Base-by-base conservation (phyloP, 2,888 invertebrate species). In the Euproctis similis region DNA sequence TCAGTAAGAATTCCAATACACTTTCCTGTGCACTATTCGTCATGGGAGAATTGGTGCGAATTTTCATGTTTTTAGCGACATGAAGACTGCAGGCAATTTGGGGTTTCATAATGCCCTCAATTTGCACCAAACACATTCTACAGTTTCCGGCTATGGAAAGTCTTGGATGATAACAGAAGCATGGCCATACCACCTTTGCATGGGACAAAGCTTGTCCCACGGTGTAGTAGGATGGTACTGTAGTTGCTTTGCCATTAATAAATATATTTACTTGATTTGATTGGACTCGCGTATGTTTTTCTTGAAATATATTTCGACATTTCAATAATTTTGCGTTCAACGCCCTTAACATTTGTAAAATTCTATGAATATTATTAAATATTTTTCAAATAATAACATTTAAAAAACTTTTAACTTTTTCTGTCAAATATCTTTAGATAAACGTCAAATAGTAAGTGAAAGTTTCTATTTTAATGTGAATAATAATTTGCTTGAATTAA, bases 21-120 rank as follows among this genome's bases (percentile, higher is more conserved):
- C 96, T 42, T 55, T 88, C 88, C 37, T 88, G 87, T 1, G 89
- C 89, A 64, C 87, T 63, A 17, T 86, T 84, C 0, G 95, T 94
- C 75, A 93, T 81, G 39, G 92, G 92, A 0, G 98, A 97, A 63
- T 99, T 94, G 3, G 99, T 99, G 66, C 97, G 95, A 25, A 99
- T 92, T 50, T 92, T 90, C 97, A 96, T 95, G 14, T 96, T 96
- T 76, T 98, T 98, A 90, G 93, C 91, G 0, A 99, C 97, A 1
- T 96, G 96, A 92, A 98, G 95, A 2, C 97, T 97, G 77, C 99
- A 99, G 1, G 98, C 97, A n/a, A 98, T 96, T 21, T 98, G 95
- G 0, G 96, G 97, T 87, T 99, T 97, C 13, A 91, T 89, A 52
- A 93, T 92, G 54, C 97, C 98, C 71, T 99, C 99, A 12, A 99